phyloP scores from a whole-genome alignment of 2,113 vertebrate genomes.

The Egretta garzetta region DNA sequence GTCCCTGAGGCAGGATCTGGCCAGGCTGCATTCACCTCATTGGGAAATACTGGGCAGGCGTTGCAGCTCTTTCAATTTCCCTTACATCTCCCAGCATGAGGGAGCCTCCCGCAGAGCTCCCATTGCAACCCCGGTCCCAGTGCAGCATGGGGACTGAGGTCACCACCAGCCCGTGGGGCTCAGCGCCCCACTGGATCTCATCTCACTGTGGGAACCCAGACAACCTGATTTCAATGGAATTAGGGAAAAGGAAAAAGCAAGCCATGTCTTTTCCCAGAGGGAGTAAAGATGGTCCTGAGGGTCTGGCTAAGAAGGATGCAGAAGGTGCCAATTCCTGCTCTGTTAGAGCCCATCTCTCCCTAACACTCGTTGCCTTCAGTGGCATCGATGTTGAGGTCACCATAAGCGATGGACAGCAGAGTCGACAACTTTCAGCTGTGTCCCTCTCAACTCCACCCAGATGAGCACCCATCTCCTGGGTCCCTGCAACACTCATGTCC shows the following conservation, averaged over 20 bases:
- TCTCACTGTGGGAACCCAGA: not conserved
- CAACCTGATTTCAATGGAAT: not conserved
- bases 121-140: not conserved
- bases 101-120: not conserved
- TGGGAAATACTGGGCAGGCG: slow-evolving; percentile 49
- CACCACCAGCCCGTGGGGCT: not conserved
- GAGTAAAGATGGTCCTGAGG: not conserved
- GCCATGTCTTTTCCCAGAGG: not conserved
- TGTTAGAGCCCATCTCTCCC: not conserved
- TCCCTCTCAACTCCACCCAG: not conserved
- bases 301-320: not conserved
- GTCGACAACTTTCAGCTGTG: not conserved
- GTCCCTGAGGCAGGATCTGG: not conserved
- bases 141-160: too few relatives aligned
- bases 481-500: rapidly evolving
- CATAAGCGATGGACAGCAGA: not conserved
- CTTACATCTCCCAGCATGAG: rapidly evolving
- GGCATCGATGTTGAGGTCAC: not conserved
- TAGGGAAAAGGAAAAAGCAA: not conserved
- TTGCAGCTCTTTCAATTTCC: not conserved
- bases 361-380: not conserved
- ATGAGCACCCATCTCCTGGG: not conserved
- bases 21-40: not conserved
- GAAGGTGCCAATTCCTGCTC: not conserved
- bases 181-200: not conserved